These are phyloP conservation scores for Spea hammondii DNA, from an alignment of 2,797 vertebrate genomes.

Conservation along the genomic window DNA sequence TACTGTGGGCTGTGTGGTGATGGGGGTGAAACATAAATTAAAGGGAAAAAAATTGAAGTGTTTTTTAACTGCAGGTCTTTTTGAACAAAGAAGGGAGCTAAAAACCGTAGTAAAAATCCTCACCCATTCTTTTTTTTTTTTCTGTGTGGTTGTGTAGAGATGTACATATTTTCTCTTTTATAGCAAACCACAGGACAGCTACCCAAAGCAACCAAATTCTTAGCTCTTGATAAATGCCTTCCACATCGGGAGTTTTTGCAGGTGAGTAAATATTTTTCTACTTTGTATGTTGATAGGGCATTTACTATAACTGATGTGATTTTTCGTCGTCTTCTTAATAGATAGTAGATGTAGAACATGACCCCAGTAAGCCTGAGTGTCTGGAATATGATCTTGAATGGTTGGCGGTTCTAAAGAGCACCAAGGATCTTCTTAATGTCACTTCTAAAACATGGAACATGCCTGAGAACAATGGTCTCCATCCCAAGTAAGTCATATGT, in stretches of 20 bases:
- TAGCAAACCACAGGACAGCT: constrained; percentile 57
- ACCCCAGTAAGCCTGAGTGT: constrained; percentile 75
- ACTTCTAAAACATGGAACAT: constrained; percentile 80
- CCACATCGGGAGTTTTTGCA: constrained; percentile 93
- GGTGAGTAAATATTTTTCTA: constrained; percentile 67
- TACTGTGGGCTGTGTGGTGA: too few species aligned
- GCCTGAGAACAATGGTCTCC: constrained; percentile 87
- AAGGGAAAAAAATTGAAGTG: too few species aligned
- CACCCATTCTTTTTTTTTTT: too few species aligned
- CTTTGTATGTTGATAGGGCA: not conserved
- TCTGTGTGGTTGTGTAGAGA: too few species aligned
- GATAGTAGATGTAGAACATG: constrained; percentile 88
- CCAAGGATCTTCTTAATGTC: constrained; percentile 78
- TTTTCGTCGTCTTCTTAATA: constrained; percentile 55
- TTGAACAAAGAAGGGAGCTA: too few species aligned
- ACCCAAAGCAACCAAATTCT: constrained; percentile 89
- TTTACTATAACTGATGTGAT: not conserved
- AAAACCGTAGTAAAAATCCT: too few species aligned
- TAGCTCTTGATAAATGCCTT: constrained; percentile 96
- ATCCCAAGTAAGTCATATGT: constrained; percentile 72
- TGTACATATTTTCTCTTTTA: constrained; percentile 40
- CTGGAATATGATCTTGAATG: constrained; percentile 94
- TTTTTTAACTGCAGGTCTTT: too few species aligned
- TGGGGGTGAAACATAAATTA: too few species aligned
- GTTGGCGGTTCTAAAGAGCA: constrained; percentile 89